Conservation (phyloP, 2,888 invertebrate genomes). For the Sthenelais limicola region DNA sequence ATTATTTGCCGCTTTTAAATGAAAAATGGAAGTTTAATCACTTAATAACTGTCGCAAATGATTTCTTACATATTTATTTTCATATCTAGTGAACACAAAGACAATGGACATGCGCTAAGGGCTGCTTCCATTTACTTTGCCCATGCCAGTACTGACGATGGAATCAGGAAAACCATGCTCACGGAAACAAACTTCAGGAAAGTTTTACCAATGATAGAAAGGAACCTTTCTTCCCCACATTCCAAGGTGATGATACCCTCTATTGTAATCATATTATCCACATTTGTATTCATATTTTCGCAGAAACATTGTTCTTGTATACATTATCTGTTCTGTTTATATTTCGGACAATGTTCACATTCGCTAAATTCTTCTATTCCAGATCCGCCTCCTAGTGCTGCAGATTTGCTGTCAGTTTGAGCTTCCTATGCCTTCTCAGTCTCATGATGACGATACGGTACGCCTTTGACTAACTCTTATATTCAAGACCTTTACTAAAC, state of each 20-base stretch:
- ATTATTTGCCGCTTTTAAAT: too few relatives aligned
- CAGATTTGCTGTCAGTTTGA: slow-evolving; percentile 83
- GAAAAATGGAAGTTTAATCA: too few relatives aligned
- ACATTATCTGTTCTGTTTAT: too few relatives aligned
- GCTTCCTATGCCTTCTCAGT: slow-evolving; percentile 55
- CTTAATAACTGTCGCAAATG: too few relatives aligned
- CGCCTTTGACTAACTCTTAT: too few relatives aligned
- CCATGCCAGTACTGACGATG: slow-evolving; percentile 34
- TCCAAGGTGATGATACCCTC: slow-evolving; percentile 75
- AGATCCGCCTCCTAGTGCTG: slow-evolving; percentile 80
- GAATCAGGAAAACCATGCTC: slow-evolving; percentile 42
- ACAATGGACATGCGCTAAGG: slow-evolving; percentile 58
- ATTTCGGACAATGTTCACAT: too few relatives aligned
- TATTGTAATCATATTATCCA: not conserved
- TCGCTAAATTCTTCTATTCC: slow-evolving; percentile 39
- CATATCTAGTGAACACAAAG: slow-evolving; percentile 56
- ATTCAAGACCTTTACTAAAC: too few relatives aligned
- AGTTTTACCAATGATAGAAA: slow-evolving; percentile 76
- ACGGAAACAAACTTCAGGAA: slow-evolving; percentile 60
- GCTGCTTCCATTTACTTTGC: slow-evolving; percentile 64
- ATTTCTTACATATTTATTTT: too few relatives aligned
- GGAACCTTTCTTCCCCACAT: slow-evolving; percentile 80
- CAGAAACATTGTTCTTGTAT: slow-evolving; percentile 10
- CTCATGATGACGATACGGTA: slow-evolving; percentile 55
- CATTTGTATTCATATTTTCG: not conserved